Conservation (phyloP, 2,888 invertebrate genomes). For the Dynastes maya region DNA sequence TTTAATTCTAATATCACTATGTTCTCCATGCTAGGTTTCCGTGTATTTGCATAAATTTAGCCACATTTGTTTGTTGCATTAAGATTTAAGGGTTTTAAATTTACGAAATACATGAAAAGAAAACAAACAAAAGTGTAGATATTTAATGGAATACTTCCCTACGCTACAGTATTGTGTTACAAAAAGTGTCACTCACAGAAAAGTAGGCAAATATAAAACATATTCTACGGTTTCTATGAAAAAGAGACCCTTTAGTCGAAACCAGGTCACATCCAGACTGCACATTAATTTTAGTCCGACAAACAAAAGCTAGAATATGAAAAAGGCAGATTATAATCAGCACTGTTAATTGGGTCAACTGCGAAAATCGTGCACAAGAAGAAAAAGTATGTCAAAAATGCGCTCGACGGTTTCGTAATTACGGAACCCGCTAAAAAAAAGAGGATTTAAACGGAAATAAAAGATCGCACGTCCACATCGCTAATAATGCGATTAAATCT, state of each 20-base stretch:
- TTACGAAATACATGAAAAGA: background rate
- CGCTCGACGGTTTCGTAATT: slow-evolving; percentile 7
- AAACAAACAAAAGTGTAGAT: background rate
- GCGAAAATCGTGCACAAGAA: background rate
- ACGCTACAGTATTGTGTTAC: background rate
- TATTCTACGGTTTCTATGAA: background rate
- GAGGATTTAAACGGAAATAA: slow-evolving; percentile 18
- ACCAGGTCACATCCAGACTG: background rate
- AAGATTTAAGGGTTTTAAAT: no score
- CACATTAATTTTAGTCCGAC: slow-evolving; percentile 3
- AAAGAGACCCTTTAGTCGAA: background rate
- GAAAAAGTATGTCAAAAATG: slow-evolving; percentile 25
- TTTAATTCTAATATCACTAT: no score
- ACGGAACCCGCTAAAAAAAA: background rate
- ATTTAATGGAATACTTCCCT: background rate
- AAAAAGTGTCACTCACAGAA: background rate
- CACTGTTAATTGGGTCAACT: slow-evolving; percentile 19
- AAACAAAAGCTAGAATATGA: slow-evolving; percentile 6
- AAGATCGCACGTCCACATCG: slow-evolving; percentile 18
- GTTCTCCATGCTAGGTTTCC: no score
- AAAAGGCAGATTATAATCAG: slow-evolving; percentile 34
- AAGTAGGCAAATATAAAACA: background rate
- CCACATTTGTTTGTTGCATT: no score
- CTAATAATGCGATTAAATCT: slow-evolving; percentile 33
- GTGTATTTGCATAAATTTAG: no score